These are phyloP conservation scores for Anabas testudineus DNA, from an alignment of 2,797 vertebrate species.

Conservation along the genomic window DNA sequence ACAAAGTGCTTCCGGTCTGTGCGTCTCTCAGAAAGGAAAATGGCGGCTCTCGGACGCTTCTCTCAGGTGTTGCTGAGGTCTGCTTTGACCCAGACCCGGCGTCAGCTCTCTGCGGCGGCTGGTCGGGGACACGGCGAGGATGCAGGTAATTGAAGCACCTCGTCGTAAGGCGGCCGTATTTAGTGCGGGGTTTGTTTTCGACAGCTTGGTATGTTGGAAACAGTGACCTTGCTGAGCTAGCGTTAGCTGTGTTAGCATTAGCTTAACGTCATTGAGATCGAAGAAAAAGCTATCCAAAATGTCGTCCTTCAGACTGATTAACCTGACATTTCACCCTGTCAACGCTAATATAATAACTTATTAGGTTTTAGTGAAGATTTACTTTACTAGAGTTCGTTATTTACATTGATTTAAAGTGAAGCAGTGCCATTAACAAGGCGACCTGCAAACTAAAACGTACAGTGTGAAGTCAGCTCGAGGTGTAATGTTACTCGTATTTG, in stretches of 20 bases:
- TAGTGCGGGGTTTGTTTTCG: accelerated
- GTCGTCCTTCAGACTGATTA: too few relatives aligned
- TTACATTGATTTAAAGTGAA: not conserved
- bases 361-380: accelerated
- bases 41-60: constrained; percentile 77
- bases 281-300: not conserved
- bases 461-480: not conserved
- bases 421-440: not conserved
- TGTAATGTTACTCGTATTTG: accelerated
- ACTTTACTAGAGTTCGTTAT: accelerated
- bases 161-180: accelerated
- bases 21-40: constrained; percentile 54
- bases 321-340: too few relatives aligned
- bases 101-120: constrained; percentile 77
- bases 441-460: not conserved
- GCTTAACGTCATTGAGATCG: constrained; percentile 19
- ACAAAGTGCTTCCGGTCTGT: constrained; percentile 44
- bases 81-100: constrained; percentile 66
- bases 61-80: constrained; percentile 63
- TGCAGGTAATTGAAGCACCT: constrained; percentile 35
- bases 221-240: constrained; percentile 78
- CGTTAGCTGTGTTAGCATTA: constrained; percentile 42
- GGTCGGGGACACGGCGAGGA: constrained; percentile 69
- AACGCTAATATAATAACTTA: accelerated
- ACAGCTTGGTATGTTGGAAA: not conserved